Evolutionary conservation across 2,888 invertebrate genomes (phyloP).

Genomic region (Rambutsinella grinnellia): DNA sequence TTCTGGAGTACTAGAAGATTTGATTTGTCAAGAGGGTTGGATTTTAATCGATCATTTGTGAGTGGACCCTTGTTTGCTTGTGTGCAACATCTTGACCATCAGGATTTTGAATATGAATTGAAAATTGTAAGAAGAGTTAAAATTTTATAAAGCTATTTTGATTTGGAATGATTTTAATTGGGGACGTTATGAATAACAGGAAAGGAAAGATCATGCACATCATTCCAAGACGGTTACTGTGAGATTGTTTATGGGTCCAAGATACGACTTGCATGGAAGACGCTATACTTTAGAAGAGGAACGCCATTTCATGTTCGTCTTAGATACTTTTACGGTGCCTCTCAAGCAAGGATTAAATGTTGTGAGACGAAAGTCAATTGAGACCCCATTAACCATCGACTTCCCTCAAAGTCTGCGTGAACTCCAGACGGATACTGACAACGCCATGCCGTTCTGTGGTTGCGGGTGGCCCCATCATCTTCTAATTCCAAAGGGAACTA

Average conservation of each 20-base stretch:
- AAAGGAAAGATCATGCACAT: constrained; percentile 66
- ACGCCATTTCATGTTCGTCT: constrained; percentile 78
- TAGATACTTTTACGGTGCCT: constrained; percentile 78
- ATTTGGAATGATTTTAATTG: neutral
- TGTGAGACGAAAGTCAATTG: constrained; percentile 76
- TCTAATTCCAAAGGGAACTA: constrained; percentile 80
- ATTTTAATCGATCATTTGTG: constrained; percentile 72
- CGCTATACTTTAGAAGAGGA: constrained; percentile 76
- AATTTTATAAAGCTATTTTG: constrained; percentile 6
- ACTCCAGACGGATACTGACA: constrained; percentile 72
- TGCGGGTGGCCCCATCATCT: constrained; percentile 91
- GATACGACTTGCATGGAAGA: constrained; percentile 76
- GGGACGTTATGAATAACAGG: constrained; percentile 18
- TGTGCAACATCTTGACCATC: constrained; percentile 67
- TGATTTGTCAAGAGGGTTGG: constrained; percentile 83
- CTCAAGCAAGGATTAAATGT: constrained; percentile 71
- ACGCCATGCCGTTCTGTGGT: constrained; percentile 42
- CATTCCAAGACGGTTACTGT: constrained; percentile 75
- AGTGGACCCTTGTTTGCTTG: constrained; percentile 59
- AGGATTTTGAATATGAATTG: constrained; percentile 67
- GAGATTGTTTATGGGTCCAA: constrained; percentile 80
- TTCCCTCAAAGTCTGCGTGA: constrained; percentile 84
- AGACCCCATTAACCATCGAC: constrained; percentile 86
- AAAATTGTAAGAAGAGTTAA: constrained; percentile 45
- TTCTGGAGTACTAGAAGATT: constrained; percentile 86